Base-by-base conservation (phyloP, 2,888 invertebrate genomes). In the Ypsolopha sequella region DNA sequence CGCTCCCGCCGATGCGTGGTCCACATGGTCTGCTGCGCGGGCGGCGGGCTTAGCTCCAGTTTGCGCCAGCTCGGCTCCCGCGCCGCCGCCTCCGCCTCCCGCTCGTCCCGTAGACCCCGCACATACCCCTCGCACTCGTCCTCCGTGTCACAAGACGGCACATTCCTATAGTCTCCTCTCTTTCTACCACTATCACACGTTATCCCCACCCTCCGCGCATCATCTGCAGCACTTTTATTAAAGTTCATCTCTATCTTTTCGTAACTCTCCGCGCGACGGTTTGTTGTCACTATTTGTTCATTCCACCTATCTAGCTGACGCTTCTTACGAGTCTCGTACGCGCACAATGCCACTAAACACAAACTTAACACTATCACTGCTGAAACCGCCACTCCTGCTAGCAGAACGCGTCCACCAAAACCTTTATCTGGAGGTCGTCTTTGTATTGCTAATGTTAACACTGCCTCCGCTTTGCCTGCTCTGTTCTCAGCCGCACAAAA, bases 401-500 rank as follows among this genome's bases (percentile, higher is more conserved):
- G 82, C 8, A 93, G 77, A 24, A 81, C 90, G 81, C 66, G 89
- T 73, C 68, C 90, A 80, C 67, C 92, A 68, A 81, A 80, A 52
- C 87, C 86, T 59, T 85, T 88, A 60, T 89, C 89, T 41, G 90
- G 88, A 36, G 90, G 89, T 58, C 89, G 90, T 57, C 90, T 89
- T 44, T 91, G 90, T 55, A 95, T 90, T 1, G 90, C 88, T 61
- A 95, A 80, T 53, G 90, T 92, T 52, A 95, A 91, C 65, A 91
- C 91, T 24, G 91, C 91, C 73, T 93, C 92, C 9, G 91, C 91
- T 65, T 89, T 89, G 1, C 94, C 95, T 6, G 95, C 95, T 71
- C 92, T 91, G 68, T 94, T 95, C 71, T 94, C 93, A 0, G 94
- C 94, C 51, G 90, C 88, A 66, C 95, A 95, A 45, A 90, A 89